Base-by-base conservation (phyloP, 2,113 vertebrate species). In the human region DNA sequence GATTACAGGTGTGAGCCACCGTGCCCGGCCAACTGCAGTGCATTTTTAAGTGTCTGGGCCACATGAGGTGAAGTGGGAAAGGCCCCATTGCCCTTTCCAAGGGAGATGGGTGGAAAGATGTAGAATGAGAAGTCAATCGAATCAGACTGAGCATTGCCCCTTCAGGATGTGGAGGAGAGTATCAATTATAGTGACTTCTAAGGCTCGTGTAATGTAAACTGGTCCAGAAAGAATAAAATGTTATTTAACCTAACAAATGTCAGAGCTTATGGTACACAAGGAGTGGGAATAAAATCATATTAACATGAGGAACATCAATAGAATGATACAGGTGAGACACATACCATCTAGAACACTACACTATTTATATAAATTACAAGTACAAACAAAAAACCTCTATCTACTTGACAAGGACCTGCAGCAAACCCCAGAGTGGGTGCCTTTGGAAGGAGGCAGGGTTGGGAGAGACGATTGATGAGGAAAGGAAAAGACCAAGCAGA, bases 401-500 rank as follows among this genome's bases (percentile, higher is more conserved):
- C 52, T 75, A 20, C 9, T 14, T 72, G 78, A 43, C 40, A 17
- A 72, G 59, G n/a, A 18, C 32, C 55, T 30, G 32, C 10, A 35
- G 40, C 0, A 3, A 79, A 55, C 11, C 38, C 5, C 27, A 3
- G 43, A 43, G 32, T 9, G 35, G 6, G 1, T 12, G 45, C 20
- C 38, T 50, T 3, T 6, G 13, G 23, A 68, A 82, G 32, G 43
- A 45, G 61, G 45, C 79, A 8, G n/a, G 50, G 11, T 18, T 18
- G 50, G 70, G 13, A 38, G 7, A 32, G 32, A 8, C 3, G 2
- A 6, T 0, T 2, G 30, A 35, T 1, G 6, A 72, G 27, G 78
- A 81, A 27, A 23, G 45, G 9, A 30, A 78, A 59, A 90, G 68
- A 45, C n/a, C 22, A 13, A 57, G 10, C 9, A 20, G 22, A 64